Evolutionary conservation across 1,140 invertebrate genomes (phyloP), one percentile per base, ranked within the genome.

Genomic region (Cyclina sinensis): DNA sequence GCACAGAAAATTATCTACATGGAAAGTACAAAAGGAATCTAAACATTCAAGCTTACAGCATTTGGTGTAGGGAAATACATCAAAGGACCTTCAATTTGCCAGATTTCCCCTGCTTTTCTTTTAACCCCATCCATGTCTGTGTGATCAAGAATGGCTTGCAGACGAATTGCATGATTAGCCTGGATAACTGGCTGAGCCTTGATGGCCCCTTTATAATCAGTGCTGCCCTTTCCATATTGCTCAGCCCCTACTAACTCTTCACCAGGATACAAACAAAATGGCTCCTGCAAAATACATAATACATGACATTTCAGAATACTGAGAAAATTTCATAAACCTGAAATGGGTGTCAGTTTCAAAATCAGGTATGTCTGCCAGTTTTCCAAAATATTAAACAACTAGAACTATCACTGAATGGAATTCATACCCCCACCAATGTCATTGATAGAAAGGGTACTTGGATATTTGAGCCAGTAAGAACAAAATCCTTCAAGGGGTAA

Each of bases 181-280:
- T 91, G 86, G 12, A 96, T 92, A 9, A 96, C 94, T 51, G 93
- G 95, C 43, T 96, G 88, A 11, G 88, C 89, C 59, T 94, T 94
- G 5, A 94, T 90, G 2, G 93, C 93, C 18, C 54, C 68, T 12
- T 68, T 65, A 68, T 91, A 94, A 30, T 93, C 82, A 12, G 35
- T 48, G 18, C 73, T 65, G 0, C 51, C 32, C 21, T 32, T 79
- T 32, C 62, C 74, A 86, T 89, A 94, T 21, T 90, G 70, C 46
- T 82, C 70, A 9, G 94, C 94, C 62, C 85, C 81, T 54, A 78
- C 46, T 18, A 96, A 78, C n/a, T 78, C 68, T 92, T 96, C 96
- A 11, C 96, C 96, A 73, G 96, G 96, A 91, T 96, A 96, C 12
- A 96, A 90, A 37, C 96, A 96, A 90, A 96, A 96, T n/a, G 96